Conservation (phyloP, 1,140 invertebrate species). For the Pseudobourletiella spinata region DNA sequence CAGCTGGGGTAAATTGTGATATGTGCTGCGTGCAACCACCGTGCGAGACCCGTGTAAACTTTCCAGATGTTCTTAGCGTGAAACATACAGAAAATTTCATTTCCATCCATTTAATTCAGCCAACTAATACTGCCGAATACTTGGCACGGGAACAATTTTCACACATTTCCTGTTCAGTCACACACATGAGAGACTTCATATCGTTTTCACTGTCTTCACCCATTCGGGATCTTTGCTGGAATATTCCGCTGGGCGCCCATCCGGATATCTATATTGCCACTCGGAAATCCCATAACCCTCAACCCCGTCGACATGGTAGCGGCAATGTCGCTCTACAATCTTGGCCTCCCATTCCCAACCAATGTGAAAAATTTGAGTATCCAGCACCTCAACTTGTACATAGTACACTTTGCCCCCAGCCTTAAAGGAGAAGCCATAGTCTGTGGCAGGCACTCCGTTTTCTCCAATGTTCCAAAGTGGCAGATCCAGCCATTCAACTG, state of each 20-base stretch:
- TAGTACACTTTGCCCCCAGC: slow-evolving; percentile 46
- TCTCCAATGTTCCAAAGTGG: slow-evolving; percentile 57
- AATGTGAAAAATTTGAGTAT: slow-evolving; percentile 54
- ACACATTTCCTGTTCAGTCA: no score
- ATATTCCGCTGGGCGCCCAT: slow-evolving; percentile 42
- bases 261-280: slow-evolving; percentile 54
- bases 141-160: no score
- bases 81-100: no score
- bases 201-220: slow-evolving; percentile 38
- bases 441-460: slow-evolving; percentile 50
- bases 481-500: slow-evolving; percentile 52
- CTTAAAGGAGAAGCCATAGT: slow-evolving; percentile 53
- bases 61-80: no score
- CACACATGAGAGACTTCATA: background rate
- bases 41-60: no score
- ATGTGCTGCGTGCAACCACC: no score
- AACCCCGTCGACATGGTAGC: slow-evolving; percentile 53
- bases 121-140: background rate
- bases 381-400: slow-evolving; percentile 49
- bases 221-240: slow-evolving; percentile 45
- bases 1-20: no score
- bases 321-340: slow-evolving; percentile 56
- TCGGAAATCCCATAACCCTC: slow-evolving; percentile 57
- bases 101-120: no score
- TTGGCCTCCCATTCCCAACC: slow-evolving; percentile 57